Conservation (phyloP, 2,888 invertebrate species). For the Acleris holmiana region DNA sequence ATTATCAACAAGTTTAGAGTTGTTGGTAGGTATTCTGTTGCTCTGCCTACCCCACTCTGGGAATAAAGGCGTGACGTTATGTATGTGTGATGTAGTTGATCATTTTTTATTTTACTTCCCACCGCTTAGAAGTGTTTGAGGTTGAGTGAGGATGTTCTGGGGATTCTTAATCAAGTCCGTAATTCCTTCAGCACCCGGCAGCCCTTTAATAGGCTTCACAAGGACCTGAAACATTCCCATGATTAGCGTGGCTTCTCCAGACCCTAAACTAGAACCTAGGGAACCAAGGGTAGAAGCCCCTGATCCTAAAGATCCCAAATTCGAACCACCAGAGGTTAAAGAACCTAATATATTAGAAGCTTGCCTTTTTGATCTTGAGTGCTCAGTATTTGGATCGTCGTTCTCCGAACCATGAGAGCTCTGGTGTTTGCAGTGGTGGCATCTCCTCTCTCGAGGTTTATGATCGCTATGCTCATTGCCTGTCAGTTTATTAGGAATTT, state of each 20-base stretch:
- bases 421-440: background rate
- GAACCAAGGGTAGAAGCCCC: constrained; percentile 20
- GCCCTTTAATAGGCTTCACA: constrained; percentile 50
- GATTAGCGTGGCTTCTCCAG: constrained; percentile 47
- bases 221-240: constrained; percentile 60
- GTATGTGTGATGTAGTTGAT: too few species aligned
- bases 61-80: too few species aligned
- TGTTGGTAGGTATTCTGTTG: too few species aligned
- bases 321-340: constrained; percentile 10
- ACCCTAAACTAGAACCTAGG: constrained; percentile 34
- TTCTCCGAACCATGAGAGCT: background rate
- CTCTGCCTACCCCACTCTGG: too few species aligned
- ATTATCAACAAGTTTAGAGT: too few species aligned
- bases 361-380: constrained; percentile 22
- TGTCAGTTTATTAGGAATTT: constrained; percentile 2
- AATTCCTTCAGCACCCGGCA: constrained; percentile 28
- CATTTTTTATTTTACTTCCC: constrained; percentile 5
- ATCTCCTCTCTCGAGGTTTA: constrained; percentile 11
- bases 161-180: constrained; percentile 27
- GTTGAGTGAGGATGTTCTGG: constrained; percentile 23
- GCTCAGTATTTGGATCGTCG: too few species aligned
- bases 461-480: constrained; percentile 6
- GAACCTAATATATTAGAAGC: constrained; percentile 1
- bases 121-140: constrained; percentile 17
- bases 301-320: constrained; percentile 19